Evolutionary conservation across 2,888 invertebrate species (phyloP), one percentile per base, ranked within the genome.

Genomic region (Palloptera scutellata): DNA sequence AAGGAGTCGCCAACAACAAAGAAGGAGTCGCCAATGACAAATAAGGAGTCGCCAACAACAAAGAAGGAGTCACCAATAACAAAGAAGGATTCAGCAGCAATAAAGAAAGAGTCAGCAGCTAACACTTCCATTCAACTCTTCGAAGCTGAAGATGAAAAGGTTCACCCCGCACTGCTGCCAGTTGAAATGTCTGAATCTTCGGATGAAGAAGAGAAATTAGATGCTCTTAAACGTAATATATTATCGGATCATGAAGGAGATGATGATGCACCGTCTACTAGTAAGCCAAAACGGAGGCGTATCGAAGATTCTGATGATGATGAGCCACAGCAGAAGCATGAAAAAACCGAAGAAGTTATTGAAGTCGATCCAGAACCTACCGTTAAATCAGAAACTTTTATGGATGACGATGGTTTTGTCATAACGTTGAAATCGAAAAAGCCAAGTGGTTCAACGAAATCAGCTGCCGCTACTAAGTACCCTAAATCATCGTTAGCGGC

Each of bases 331-430:
- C 69, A 70, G 12, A 78, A 71, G 66, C 69, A 75, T 48, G 75
- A 75, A 45, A 74, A 73, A 43, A 70, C 66, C 4, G 66, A 70
- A 17, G 30, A 70, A 5, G 51, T 68, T 11, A 72, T 71, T 10
- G 61, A 66, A 1, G 68, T 43, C 9, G 71, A 65, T 13, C 70
- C 72, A 1, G 66, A 72, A 64, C 30, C 30, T 30, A 30, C 30
- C 6, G 6, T 6, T 30, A 73, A 74, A 41, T 74, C 75, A n/a
- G 78, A 82, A 72, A 82, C 83, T 4, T 84, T 74, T 71, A 71
- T 83, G 45, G 83, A 83, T 72, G 84, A 84, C 1, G 83, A 83
- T 65, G 83, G 84, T 40, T 83, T 84, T 68, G 80, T 83, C 42
- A 78, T 84, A 45, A 83, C 83, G 4, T 76, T 81, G 19, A 79